These are phyloP conservation scores for Leptopilina myrica DNA, from an alignment of 2,888 invertebrate species.

Conservation along the genomic window DNA sequence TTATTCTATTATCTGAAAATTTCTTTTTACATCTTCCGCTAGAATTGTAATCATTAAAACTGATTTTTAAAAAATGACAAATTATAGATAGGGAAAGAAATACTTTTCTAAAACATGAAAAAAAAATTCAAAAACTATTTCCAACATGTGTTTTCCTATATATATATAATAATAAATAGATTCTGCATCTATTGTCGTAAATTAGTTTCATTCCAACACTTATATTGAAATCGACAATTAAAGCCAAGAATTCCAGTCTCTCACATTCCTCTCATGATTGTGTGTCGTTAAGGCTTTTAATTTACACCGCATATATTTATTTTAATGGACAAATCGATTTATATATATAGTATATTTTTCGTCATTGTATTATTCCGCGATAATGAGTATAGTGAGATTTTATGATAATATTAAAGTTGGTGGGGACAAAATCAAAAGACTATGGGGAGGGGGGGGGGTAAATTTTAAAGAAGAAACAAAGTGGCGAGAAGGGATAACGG, in stretches of 20 bases:
- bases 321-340: constrained; percentile 43
- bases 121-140: not conserved
- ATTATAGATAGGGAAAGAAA: not conserved
- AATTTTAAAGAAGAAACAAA: constrained; percentile 31
- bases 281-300: not conserved
- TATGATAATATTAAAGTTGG: constrained; percentile 41
- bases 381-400: too few species aligned
- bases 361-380: too few species aligned
- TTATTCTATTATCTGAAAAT: constrained; percentile 18
- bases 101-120: too few species aligned
- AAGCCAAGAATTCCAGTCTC: constrained; percentile 4
- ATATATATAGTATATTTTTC: too few species aligned
- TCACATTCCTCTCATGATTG: not conserved
- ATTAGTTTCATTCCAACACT: not conserved
- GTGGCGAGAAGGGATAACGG: constrained; percentile 54
- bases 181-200: not conserved
- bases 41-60: not conserved
- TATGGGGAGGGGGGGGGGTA: not conserved
- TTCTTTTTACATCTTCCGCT: not conserved
- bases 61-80: not conserved
- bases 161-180: not conserved
- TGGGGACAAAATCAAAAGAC: not conserved
- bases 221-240: constrained; percentile 14
- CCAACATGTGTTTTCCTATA: not conserved
- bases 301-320: not conserved